A percentile compares a stretch with the other conserved stretches of the same genome.
phyloP scores from a whole-genome alignment of 2,888 invertebrate species.

The Pimpla rufipes region DNA sequence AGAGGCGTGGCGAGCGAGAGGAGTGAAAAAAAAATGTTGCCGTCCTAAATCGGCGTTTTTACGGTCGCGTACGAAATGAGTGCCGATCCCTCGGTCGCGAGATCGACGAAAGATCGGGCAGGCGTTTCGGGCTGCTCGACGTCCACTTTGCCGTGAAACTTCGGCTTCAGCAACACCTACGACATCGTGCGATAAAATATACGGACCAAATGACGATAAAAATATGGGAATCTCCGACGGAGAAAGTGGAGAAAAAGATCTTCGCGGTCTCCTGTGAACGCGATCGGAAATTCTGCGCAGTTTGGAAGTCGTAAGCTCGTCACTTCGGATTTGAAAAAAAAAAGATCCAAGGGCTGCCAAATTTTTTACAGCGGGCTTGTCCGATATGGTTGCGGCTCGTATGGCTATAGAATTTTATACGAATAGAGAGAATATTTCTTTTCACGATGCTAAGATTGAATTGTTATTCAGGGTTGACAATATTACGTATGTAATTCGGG shows the following conservation, averaged over 20 bases:
- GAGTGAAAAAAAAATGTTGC: conserved; percentile 54
- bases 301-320: conserved; percentile 35
- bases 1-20: conserved; percentile 32
- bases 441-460: neutral
- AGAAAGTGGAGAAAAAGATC: conserved; percentile 35
- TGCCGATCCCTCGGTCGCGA: conserved; percentile 38
- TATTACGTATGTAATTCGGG: too few relatives aligned
- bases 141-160: conserved; percentile 1
- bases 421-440: neutral
- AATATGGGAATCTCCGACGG: conserved; percentile 49
- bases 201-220: conserved; percentile 55
- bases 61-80: conserved; percentile 45
- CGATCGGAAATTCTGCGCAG: conserved; percentile 41
- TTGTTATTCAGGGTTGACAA: neutral
- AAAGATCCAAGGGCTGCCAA: neutral
- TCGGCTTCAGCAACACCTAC: conserved; percentile 33
- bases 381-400: neutral
- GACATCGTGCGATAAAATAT: conserved; percentile 63
- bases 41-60: conserved; percentile 64
- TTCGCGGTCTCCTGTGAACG: conserved; percentile 30
- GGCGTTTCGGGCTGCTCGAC: conserved; percentile 26
- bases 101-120: conserved; percentile 63
- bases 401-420: neutral
- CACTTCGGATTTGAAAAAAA: conserved; percentile 21
- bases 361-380: neutral